phyloP scores from a whole-genome alignment of 1,140 invertebrate species.

The Monomorium pharaonis region DNA sequence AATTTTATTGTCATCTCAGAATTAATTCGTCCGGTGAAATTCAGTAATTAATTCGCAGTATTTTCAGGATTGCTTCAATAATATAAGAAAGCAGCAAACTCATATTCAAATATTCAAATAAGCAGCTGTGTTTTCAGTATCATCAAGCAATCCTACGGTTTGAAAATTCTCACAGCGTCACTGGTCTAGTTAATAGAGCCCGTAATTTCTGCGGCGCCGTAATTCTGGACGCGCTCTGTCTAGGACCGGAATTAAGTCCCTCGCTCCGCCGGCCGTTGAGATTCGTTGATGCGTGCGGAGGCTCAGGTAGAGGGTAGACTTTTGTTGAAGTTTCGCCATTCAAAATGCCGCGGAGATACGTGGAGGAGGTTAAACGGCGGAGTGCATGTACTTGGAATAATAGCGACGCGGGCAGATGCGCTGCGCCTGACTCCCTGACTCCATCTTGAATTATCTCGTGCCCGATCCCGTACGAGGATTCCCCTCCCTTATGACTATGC shows the following conservation, averaged over 20 bases:
- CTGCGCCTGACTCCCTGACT: constrained; percentile 81
- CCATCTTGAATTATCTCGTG: constrained; percentile 83
- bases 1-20: no score
- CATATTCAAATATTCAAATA: not conserved
- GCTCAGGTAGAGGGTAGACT: constrained; percentile 33
- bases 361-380: constrained; percentile 56
- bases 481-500: not conserved
- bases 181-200: not conserved
- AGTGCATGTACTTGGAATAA: constrained; percentile 56
- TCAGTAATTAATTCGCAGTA: not conserved
- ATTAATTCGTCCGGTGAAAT: no score
- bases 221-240: not conserved
- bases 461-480: constrained; percentile 61
- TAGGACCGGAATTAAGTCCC: constrained; percentile 7
- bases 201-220: not conserved
- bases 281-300: constrained; percentile 29
- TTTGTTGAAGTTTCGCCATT: constrained; percentile 26
- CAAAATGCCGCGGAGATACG: constrained; percentile 24
- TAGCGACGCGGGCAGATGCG: constrained; percentile 62
- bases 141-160: not conserved
- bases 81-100: not conserved
- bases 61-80: not conserved
- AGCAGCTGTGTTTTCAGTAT: not conserved
- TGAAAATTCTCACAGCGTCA: not conserved
- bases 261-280: not conserved